A percentile compares a stretch with the other conserved stretches of the same genome.
These are phyloP conservation scores for Gymnogyps californianus DNA, from an alignment of 2,113 vertebrate species.

Conservation along the genomic window DNA sequence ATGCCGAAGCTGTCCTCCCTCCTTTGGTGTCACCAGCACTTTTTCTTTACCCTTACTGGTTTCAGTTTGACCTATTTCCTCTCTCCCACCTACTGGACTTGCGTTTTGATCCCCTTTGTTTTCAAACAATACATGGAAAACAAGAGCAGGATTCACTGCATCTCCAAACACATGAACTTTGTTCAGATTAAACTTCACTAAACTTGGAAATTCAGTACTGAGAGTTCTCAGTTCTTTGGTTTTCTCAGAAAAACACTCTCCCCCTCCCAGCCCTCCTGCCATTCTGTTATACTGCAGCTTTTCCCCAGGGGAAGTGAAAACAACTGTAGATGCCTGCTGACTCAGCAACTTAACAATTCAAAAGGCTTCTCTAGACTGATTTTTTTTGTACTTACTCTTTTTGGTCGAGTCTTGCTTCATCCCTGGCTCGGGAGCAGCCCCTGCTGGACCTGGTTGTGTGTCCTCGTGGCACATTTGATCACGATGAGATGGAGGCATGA, in stretches of 20 bases:
- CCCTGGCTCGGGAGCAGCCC: neutral
- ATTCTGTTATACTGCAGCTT: neutral
- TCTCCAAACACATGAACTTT: neutral
- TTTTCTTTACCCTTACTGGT: neutral
- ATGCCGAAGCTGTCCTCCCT: neutral
- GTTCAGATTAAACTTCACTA: neutral
- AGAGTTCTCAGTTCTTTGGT: neutral
- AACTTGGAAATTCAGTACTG: neutral
- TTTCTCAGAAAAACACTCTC: neutral
- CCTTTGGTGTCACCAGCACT: neutral
- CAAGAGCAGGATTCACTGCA: neutral
- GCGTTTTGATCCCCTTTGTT: neutral
- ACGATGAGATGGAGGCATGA: neutral
- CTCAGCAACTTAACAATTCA: neutral
- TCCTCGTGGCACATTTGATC: rapidly evolving
- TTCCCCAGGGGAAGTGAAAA: neutral
- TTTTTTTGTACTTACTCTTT: neutral
- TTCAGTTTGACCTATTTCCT: neutral
- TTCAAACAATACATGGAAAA: neutral
- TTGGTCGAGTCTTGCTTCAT: neutral
- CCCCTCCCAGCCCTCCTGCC: neutral
- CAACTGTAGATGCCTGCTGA: neutral
- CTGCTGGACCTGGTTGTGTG: neutral
- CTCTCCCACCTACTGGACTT: neutral
- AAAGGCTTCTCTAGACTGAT: neutral